Conservation (phyloP, 2,113 vertebrate species). For the Heloderma charlesbogerti region DNA sequence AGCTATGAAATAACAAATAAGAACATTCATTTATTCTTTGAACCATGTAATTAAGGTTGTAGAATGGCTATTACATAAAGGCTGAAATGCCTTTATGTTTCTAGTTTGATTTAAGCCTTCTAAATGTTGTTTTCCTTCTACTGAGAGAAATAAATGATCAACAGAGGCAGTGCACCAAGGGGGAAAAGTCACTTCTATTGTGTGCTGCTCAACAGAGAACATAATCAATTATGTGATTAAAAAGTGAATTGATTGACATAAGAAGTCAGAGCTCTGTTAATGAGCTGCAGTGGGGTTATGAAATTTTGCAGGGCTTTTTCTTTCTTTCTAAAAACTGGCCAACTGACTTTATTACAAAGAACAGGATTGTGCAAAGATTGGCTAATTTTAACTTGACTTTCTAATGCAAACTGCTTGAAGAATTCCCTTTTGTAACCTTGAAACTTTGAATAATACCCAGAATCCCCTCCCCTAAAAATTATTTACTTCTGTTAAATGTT, state of each 20-base stretch:
- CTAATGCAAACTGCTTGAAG: constrained; percentile 50
- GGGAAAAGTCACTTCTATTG: not conserved
- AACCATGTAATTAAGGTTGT: not conserved
- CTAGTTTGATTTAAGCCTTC: not conserved
- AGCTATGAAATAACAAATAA: constrained; percentile 79
- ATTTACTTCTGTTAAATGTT: constrained; percentile 33
- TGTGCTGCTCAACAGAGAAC: not conserved
- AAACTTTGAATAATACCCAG: constrained; percentile 60
- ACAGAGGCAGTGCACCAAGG: not conserved
- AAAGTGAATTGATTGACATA: not conserved
- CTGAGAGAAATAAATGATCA: not conserved
- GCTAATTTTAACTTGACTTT: constrained; percentile 61
- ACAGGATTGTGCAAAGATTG: constrained; percentile 41
- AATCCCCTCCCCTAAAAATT: constrained; percentile 50
- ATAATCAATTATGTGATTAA: constrained; percentile 38
- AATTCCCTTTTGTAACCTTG: constrained; percentile 46
- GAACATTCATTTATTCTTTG: constrained; percentile 42
- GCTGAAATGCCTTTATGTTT: rapidly evolving
- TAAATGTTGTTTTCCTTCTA: not conserved
- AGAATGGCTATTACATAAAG: not conserved
- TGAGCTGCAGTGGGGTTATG: constrained; percentile 47
- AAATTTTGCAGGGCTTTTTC: constrained; percentile 11
- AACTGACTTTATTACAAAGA: constrained; percentile 55
- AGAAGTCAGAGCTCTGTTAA: constrained; percentile 38
- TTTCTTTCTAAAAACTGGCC: constrained; percentile 40